Evolutionary conservation across 2,797 vertebrate species (phyloP).

Genomic region (Alauda arvensis): DNA sequence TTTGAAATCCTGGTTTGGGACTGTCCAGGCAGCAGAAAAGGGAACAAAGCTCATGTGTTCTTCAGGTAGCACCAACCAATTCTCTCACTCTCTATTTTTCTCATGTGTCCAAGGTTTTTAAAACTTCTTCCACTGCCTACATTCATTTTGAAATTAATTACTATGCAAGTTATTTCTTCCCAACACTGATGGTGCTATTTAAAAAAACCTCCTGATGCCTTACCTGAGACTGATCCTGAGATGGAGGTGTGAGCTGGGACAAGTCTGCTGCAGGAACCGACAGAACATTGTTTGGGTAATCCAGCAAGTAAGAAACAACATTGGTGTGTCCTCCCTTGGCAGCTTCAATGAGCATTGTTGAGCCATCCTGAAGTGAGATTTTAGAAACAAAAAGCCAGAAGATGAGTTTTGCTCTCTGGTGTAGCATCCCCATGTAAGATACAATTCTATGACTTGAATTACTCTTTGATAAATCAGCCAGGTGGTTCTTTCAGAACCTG

Average conservation of each 20-base stretch:
- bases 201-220: background rate
- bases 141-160: background rate
- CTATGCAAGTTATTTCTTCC: background rate
- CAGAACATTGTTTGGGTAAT: constrained; percentile 97
- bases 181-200: background rate
- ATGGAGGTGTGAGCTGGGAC: constrained; percentile 92
- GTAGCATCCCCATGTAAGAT: background rate
- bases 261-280: constrained; percentile 91
- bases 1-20: background rate
- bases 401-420: constrained; percentile 17
- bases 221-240: constrained; percentile 98
- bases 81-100: background rate
- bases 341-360: constrained; percentile 98
- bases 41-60: background rate
- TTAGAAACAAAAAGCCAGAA: constrained; percentile 23
- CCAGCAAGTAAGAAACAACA: constrained; percentile 97
- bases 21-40: background rate
- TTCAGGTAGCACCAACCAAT: background rate
- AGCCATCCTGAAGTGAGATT: constrained; percentile 85
- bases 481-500: background rate
- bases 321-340: constrained; percentile 99
- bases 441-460: background rate
- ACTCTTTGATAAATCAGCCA: background rate
- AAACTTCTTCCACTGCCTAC: background rate
- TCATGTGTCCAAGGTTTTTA: background rate